Evolutionary conservation across 2,888 invertebrate genomes (phyloP), one percentile per base, ranked within the genome.

Genomic region (Dysmachus trigonus): DNA sequence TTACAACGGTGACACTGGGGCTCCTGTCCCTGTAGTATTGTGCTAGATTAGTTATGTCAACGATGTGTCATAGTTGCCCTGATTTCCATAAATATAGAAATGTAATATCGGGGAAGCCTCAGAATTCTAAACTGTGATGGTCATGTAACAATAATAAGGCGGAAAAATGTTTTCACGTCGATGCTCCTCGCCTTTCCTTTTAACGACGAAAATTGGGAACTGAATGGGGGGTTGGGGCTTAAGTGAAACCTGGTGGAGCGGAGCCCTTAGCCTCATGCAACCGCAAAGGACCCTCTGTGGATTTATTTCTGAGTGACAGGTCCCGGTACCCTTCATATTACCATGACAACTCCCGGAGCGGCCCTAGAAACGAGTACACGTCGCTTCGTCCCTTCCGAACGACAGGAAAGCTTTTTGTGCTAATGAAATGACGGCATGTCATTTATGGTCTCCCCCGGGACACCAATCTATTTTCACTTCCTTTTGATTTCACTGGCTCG

Each of bases 391-490:
- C 73, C 18, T 1, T 35, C 33, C 76, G 33, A 10, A 15, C 7
- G 18, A 6, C 22, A 76, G 38, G 10, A 22, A 76, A 76, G 76
- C 76, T 76, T 76, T 76, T 35, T 76, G 35, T 76, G n/a, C 38
- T 76, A 76, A 76, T 76, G 76, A 76, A 76, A 76, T 76, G 76
- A 76, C 76, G 38, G 76, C 18, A 35, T 76, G 76, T 76, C 76
- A 35, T 76, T 76, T 76, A 76, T 76, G 38, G 76, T 38, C 35
- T 38, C 38, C 76, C 76, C 38, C 76, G 76, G 76, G 76, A 76
- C 38, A 18, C 38, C 76, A 76, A 76, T 76, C 38, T 76, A 76
- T 76, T 76, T 76, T 76, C 76, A 76, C 35, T 76, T 35, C 76
- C 76, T 76, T 76, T 76, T 33, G 38, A 76, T 76, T 76, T 76